Percentiles rank a stretch among this genome's conserved stretches.
phyloP scores from a whole-genome alignment of 1,140 invertebrate genomes.

The Pseudachorutes palmiensis region DNA sequence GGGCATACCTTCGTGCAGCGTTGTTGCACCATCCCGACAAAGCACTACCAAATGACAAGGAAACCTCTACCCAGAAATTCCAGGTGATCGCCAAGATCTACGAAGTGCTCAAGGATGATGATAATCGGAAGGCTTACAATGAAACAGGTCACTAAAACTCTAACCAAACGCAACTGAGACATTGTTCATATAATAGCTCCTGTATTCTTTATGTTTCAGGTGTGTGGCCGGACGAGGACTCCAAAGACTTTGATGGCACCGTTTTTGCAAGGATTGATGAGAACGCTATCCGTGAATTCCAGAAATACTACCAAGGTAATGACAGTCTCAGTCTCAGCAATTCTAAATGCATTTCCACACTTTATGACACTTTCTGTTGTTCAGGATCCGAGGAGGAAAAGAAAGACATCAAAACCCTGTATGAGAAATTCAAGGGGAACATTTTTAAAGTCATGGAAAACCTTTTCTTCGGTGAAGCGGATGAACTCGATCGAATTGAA shows the following conservation, averaged over 20 bases:
- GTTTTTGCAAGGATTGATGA: slow-evolving; percentile 20
- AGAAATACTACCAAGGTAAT: slow-evolving; percentile 24
- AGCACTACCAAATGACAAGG: slow-evolving; percentile 18
- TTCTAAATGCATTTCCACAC: not conserved
- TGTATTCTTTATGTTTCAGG: slow-evolving; percentile 16
- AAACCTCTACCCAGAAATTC: slow-evolving; percentile 25
- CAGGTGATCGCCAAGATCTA: slow-evolving; percentile 29
- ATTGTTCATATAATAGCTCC: not conserved
- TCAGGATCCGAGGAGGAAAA: slow-evolving; percentile 31
- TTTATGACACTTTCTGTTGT: not conserved
- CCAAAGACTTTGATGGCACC: slow-evolving; percentile 8
- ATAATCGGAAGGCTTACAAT: slow-evolving; percentile 22
- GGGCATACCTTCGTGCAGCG: slow-evolving; percentile 27
- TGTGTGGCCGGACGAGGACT: slow-evolving; percentile 27
- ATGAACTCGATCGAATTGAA: slow-evolving; percentile 24
- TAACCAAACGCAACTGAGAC: too few species aligned
- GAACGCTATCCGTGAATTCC: slow-evolving; percentile 24
- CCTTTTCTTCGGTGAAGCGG: slow-evolving; percentile 25
- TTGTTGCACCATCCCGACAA: slow-evolving; percentile 30
- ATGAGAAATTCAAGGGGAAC: slow-evolving; percentile 24
- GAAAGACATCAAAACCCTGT: slow-evolving; percentile 22
- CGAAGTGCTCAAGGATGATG: slow-evolving; percentile 28
- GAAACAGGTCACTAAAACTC: slow-evolving; percentile 26
- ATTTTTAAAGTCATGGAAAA: slow-evolving; percentile 28
- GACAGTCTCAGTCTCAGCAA: not conserved